These are phyloP conservation scores for Liopterus haemorrhoidalis DNA, from an alignment of 2,888 invertebrate species.

Conservation along the genomic window DNA sequence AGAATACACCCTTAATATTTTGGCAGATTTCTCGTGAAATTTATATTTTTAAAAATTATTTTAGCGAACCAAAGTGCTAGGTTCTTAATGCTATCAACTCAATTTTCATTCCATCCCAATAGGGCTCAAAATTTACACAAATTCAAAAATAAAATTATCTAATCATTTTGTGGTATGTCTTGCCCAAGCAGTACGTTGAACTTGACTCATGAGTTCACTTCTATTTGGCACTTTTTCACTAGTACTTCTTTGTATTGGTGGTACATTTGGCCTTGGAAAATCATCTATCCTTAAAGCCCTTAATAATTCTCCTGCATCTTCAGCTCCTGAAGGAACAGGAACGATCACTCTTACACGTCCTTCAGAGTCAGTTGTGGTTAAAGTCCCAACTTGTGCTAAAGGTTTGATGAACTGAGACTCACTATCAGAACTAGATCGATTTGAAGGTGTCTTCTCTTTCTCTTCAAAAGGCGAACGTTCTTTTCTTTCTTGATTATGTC, in stretches of 20 bases:
- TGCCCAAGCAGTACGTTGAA: constrained; percentile 77
- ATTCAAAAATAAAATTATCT: constrained; percentile 14
- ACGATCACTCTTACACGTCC: constrained; percentile 59
- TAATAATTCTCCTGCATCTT: constrained; percentile 40
- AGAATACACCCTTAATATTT: no score
- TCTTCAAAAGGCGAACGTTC: constrained; percentile 10
- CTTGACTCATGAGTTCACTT: constrained; percentile 77
- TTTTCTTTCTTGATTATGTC: constrained; percentile 7
- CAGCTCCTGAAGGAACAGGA: constrained; percentile 49
- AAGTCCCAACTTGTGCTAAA: constrained; percentile 56
- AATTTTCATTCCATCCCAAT: no score
- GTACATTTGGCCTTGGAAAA: constrained; percentile 51
- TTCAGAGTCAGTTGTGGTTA: constrained; percentile 56
- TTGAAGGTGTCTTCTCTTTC: constrained; percentile 25
- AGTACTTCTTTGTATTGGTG: constrained; percentile 68
- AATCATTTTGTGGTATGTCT: constrained; percentile 77
- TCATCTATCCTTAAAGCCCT: constrained; percentile 55
- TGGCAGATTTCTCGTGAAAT: no score
- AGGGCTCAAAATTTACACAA: constrained; percentile 20
- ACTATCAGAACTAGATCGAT: constrained; percentile 12
- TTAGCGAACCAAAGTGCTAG: no score
- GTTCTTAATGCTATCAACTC: no score
- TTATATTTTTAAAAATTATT: no score
- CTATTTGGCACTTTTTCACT: constrained; percentile 82
- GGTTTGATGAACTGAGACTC: constrained; percentile 60